Base-by-base conservation (phyloP, 2,113 vertebrate species). In the Tyrannus savana region DNA sequence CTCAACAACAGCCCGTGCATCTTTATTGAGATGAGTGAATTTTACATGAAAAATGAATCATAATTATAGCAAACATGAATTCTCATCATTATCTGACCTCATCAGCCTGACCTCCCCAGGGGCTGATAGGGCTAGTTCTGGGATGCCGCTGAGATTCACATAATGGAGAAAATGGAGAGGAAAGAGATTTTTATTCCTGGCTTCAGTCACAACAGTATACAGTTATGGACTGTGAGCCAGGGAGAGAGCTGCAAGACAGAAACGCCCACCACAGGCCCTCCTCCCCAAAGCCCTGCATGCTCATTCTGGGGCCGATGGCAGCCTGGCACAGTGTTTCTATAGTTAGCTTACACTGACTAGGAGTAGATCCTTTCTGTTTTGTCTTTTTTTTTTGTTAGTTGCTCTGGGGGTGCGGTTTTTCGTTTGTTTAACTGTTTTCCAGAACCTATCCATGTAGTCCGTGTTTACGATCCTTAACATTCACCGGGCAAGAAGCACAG, bases 1-100 rank as follows among this genome's bases (percentile, higher is more conserved):
- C 58, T 84, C 53, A 84, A 82, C 42, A 83, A 42, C 3, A 87
- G 33, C n/a, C 46, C 37, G 10, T 60, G 30, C 84, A 71, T 94
- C 78, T 74, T 93, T 92, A 88, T 81, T 76, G 59, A 66, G 67
- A 76, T 66, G 41, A 85, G 71, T 66, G 52, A 79, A 71, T 76
- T 92, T 90, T 85, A 85, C 63, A 91, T 9, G 19, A 71, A 74
- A 79, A 85, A 96, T 83, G 94, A 96, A 90, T 94, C 84, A 91
- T 30, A 90, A 79, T 77, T 88, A 77, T 14, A 79, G 68, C 33
- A 88, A 96, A 95, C 68, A 86, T 31, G 67, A 94, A 85, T 74
- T 82, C n/a, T 90, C 41, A 76, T 93, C 35, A 69, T 68, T 56
- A 69, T 76, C 46, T 93, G 85, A 90, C 71, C 83, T 88, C 1